phyloP scores from a whole-genome alignment of 2,888 invertebrate genomes.

The Drosophila engyochracea region DNA sequence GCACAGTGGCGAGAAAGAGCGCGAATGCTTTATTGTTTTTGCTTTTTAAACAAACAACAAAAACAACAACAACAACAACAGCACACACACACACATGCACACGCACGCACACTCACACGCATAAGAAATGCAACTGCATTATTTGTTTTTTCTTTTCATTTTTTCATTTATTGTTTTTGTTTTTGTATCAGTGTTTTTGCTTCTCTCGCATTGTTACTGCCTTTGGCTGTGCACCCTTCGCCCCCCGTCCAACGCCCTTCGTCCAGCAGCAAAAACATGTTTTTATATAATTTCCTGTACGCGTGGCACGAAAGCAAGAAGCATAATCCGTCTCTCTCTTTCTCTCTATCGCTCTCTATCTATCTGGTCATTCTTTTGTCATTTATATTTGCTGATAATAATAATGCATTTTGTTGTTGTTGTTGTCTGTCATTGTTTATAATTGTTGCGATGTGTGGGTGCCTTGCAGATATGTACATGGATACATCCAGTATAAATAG shows the following conservation, averaged over 20 bases:
- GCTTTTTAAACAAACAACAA: slow-evolving; percentile 72
- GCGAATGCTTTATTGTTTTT: slow-evolving; percentile 68
- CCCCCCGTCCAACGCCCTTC: not conserved
- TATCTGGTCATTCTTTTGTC: slow-evolving; percentile 62
- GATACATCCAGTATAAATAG: slow-evolving; percentile 17
- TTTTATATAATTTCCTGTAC: slow-evolving; percentile 81
- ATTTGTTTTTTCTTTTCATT: not conserved
- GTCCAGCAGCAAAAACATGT: slow-evolving; percentile 62
- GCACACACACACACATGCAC: not conserved
- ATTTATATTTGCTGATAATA: slow-evolving; percentile 74
- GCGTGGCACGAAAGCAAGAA: slow-evolving; percentile 76
- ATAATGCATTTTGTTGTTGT: slow-evolving; percentile 70
- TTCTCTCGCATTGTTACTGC: slow-evolving; percentile 65
- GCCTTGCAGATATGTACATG: slow-evolving; percentile 43
- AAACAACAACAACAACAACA: slow-evolving; percentile 15
- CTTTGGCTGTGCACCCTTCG: slow-evolving; percentile 19
- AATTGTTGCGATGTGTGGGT: slow-evolving; percentile 61
- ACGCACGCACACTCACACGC: slow-evolving; percentile 5
- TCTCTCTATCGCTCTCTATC: not conserved
- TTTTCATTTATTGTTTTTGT: slow-evolving; percentile 1
- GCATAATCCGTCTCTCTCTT: slow-evolving; percentile 55
- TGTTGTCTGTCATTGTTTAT: slow-evolving; percentile 63
- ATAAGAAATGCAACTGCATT: slow-evolving; percentile 64
- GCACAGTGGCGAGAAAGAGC: slow-evolving; percentile 5
- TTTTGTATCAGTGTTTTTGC: slow-evolving; percentile 1